These are phyloP conservation scores for Hippolais icterina DNA, from an alignment of 2,113 vertebrate genomes.

Conservation along the genomic window DNA sequence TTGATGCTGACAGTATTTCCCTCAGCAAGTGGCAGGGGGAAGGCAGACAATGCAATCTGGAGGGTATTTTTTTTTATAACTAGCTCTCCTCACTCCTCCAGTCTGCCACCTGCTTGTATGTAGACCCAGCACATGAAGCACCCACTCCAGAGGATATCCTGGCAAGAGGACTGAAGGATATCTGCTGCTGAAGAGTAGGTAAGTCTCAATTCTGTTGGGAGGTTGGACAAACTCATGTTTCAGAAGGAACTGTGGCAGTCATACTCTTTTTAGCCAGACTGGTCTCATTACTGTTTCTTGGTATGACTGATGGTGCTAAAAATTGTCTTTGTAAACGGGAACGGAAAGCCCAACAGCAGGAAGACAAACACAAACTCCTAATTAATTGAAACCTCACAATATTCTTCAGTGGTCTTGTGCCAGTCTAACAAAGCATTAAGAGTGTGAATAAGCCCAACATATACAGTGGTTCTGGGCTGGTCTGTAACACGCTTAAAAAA, in stretches of 20 bases:
- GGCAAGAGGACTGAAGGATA: constrained; percentile 14
- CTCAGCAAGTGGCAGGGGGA: not conserved
- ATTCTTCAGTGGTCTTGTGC: constrained; percentile 15
- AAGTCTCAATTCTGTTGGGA: not conserved
- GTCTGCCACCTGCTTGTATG: constrained; percentile 58
- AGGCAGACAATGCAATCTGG: constrained; percentile 68
- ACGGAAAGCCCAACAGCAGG: constrained; percentile 33
- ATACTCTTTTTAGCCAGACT: not conserved
- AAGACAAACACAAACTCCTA: constrained; percentile 32
- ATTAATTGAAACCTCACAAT: constrained; percentile 49
- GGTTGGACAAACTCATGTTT: not conserved
- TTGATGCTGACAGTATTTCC: constrained; percentile 42
- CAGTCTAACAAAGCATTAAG: constrained; percentile 26
- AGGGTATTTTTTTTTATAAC: constrained; percentile 29
- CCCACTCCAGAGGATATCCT: constrained; percentile 28
- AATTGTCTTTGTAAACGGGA: constrained; percentile 28
- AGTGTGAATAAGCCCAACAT: constrained; percentile 1
- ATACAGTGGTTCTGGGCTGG: constrained; percentile 33
- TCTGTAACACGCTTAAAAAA: constrained; percentile 33
- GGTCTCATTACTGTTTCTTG: constrained; percentile 1
- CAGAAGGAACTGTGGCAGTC: not conserved
- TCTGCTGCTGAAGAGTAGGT: not conserved
- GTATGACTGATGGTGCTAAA: constrained; percentile 40
- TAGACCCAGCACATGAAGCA: constrained; percentile 52
- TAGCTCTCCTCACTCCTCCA: constrained; percentile 59